Base-by-base conservation (phyloP, 1,140 invertebrate genomes). In the Linepithema humile region DNA sequence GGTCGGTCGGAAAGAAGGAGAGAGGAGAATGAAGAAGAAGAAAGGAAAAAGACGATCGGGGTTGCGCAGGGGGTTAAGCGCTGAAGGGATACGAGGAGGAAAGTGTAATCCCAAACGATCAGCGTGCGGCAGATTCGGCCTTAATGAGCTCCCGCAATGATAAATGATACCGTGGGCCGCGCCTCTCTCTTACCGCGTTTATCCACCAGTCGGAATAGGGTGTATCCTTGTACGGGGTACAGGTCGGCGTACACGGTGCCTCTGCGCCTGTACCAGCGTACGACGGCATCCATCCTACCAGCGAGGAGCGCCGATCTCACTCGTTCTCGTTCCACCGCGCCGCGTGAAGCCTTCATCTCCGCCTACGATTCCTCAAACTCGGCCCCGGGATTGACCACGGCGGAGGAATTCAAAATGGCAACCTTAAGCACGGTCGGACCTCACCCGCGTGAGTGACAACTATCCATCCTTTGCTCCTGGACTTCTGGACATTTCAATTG, bases 351-450 rank as follows among this genome's bases (percentile, higher is more conserved):
- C 92, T 91, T 91, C 91, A 94, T 93, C 93, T 94, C 93, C 93
- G 93, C 93, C 94, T 93, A 94, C 94, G 92, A 94, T 93, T 91
- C 93, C 93, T 93, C 93, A 93, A 94, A 94, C 92, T 91, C 92
- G 86, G 86, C 82, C 89, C 89, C 83, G 83, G 62, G 74, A 90
- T 91, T 89, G 91, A 90, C 89, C 88, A 65, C 60, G 32, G 35
- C 77, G 86, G 80, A 88, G 90, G 90, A 94, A 94, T 94, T 91
- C 93, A 94, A 94, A 93, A 94, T 94, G 94, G 93, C 93, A 92
- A 91, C 86, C 85, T 84, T 85, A 74, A 64, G 85, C 85, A 38
- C 84, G 82, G 55, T 38, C 65, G 57, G 74, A 78, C 69, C 85
- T 83, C 82, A 62, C 84, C 74, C 88, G 32, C n/a, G 80, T 88